Base-by-base conservation (phyloP, 2,888 invertebrate genomes). In the Drosophila kanekoi region DNA sequence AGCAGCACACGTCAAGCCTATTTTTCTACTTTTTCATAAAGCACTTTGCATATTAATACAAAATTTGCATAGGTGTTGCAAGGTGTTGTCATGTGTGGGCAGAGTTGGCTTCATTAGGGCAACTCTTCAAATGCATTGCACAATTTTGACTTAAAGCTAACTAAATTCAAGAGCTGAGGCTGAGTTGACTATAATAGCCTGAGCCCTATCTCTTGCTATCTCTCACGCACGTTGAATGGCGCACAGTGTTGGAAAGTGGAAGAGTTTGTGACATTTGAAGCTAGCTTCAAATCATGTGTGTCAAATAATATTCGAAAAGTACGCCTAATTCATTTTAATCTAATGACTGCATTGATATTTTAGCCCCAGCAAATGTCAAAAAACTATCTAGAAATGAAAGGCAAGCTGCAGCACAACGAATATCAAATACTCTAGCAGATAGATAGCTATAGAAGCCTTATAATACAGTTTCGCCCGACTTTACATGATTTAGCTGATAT, bases 11-110 rank as follows among this genome's bases (percentile, higher is more conserved):
- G 87, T 65, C 71, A 84, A 84, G 71, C 84, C 84, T 71, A 66
- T 56, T 77, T 72, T 56, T 41, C 43, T 43, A 6, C 37, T 47
- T 58, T 57, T 64, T 45, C 76, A 66, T 66, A 44, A 44, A 65
- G 70, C 87, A 85, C 71, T 82, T 82, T 85, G 82, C 82, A 82
- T 85, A 79, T 82, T 87, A 82, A 81, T 76, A 76, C 65, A 78
- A 79, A 72, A 82, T 87, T 81, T 82, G 72, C 82, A 87, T 87
- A 85, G 68, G 86, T 81, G 87, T 77, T 69, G 62, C 52, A 52
- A 43, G 57, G 35, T 40, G 40, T 38, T 43, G 32, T 35, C n/a
- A 20, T 2, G 53, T 37, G 57, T 74, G 59, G 69, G 76, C 49
- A 33, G 56, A 52, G 33, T 41, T 43, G 10, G 52, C 64, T 51